phyloP scores from a whole-genome alignment of 1,140 invertebrate genomes.

The Gryllus bimaculatus region DNA sequence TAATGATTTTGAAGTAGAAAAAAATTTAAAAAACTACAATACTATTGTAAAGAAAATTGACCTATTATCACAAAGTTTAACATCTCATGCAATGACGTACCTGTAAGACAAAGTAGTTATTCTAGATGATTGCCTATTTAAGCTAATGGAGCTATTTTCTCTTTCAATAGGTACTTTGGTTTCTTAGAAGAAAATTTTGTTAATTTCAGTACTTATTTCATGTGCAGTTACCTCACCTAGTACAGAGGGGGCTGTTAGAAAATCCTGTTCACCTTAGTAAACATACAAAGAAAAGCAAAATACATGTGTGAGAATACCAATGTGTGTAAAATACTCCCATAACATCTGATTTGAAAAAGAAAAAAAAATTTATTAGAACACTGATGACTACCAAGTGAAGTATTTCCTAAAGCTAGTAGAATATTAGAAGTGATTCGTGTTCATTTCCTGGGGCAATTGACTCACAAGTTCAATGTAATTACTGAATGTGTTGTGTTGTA shows the following conservation, averaged over 20 bases:
- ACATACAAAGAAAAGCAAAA: neutral
- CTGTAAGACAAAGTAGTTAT: neutral
- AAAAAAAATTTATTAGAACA: neutral
- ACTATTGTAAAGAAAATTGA: neutral
- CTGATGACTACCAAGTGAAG: neutral
- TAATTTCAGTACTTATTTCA: neutral
- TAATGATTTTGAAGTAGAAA: neutral
- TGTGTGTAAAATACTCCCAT: neutral
- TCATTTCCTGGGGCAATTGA: neutral
- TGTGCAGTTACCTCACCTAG: neutral
- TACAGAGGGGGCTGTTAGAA: neutral
- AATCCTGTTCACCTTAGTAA: neutral
- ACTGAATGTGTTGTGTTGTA: neutral
- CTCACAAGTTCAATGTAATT: neutral
- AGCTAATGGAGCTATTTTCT: neutral
- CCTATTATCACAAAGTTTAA: neutral
- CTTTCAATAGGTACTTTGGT: neutral
- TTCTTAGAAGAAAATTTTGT: neutral
- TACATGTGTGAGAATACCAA: neutral
- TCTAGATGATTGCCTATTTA: neutral
- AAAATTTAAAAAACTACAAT: neutral
- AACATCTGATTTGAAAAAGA: neutral
- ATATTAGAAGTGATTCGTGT: neutral
- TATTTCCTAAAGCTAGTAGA: neutral
- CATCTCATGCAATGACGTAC: neutral